phyloP scores from a whole-genome alignment of 2,888 invertebrate genomes.

The Acanthoscelides obtectus region DNA sequence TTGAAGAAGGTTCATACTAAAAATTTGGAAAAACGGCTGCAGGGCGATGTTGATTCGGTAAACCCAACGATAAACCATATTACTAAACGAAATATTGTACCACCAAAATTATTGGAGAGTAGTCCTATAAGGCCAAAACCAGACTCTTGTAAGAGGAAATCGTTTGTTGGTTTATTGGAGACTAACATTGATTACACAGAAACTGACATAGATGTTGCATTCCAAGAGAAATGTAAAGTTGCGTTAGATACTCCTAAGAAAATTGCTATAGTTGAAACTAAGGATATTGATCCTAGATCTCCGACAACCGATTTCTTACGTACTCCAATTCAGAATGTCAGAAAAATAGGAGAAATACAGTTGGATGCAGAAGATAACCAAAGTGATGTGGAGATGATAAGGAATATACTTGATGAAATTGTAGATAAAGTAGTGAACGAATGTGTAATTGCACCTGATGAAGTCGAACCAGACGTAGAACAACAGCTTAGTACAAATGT shows the following conservation, averaged over 20 bases:
- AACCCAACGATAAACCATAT: not conserved
- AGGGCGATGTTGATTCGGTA: conserved; percentile 5
- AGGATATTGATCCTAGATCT: conserved; percentile 47
- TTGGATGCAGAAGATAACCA: conserved; percentile 9
- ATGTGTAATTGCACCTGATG: not conserved
- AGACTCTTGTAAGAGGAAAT: conserved; percentile 42
- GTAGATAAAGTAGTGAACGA: not conserved
- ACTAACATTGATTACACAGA: conserved; percentile 60
- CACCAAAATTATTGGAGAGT: conserved; percentile 40
- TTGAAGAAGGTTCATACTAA: conserved; percentile 35
- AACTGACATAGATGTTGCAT: conserved; percentile 44
- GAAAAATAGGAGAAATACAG: conserved; percentile 17
- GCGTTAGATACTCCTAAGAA: conserved; percentile 4
- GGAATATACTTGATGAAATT: not conserved
- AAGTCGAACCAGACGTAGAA: not conserved
- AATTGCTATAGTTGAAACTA: conserved; percentile 12
- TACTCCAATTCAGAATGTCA: conserved; percentile 46
- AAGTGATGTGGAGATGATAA: not conserved
- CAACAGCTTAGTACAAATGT: not conserved
- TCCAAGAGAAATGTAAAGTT: conserved; percentile 26
- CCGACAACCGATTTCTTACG: conserved; percentile 54
- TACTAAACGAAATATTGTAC: conserved; percentile 31
- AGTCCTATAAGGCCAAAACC: conserved; percentile 35
- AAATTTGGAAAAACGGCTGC: conserved; percentile 37
- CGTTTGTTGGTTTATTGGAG: conserved; percentile 52